phyloP scores from a whole-genome alignment of 2,888 invertebrate species.

The Argyra leucocephala region DNA sequence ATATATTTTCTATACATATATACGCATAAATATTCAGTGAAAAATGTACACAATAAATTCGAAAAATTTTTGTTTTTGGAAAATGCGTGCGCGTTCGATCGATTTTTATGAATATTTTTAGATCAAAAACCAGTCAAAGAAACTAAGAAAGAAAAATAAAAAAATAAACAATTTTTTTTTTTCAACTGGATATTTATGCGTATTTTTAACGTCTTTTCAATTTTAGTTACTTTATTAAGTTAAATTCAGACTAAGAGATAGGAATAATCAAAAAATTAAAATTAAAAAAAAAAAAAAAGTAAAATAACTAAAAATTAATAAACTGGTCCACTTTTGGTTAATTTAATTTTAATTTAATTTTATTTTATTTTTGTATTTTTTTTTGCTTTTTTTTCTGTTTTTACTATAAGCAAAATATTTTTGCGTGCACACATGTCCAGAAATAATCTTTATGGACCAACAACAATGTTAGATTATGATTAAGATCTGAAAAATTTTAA shows the following conservation, averaged over 20 bases:
- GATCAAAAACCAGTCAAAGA: constrained; percentile 1
- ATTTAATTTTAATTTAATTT: not conserved
- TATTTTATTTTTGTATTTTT: too few species aligned
- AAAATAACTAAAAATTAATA: too few species aligned
- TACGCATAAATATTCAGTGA: not conserved
- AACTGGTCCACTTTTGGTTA: not conserved
- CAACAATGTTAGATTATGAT: too few species aligned
- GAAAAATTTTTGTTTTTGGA: not conserved
- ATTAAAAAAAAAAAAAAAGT: not conserved
- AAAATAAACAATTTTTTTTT: not conserved
- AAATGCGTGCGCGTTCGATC: constrained; percentile 6
- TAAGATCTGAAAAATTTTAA: too few species aligned
- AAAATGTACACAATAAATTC: not conserved
- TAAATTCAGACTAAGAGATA: not conserved
- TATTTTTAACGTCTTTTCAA: too few species aligned
- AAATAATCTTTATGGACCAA: too few species aligned
- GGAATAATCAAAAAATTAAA: not conserved
- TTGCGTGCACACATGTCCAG: too few species aligned
- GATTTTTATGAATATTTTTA: not conserved
- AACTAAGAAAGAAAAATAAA: not conserved
- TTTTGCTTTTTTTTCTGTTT: too few species aligned
- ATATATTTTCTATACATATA: not conserved
- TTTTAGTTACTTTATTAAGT: not conserved
- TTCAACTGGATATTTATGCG: too few species aligned
- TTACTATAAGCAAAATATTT: too few species aligned